Conservation (phyloP, 2,113 vertebrate species). For the Lathamus discolor region DNA sequence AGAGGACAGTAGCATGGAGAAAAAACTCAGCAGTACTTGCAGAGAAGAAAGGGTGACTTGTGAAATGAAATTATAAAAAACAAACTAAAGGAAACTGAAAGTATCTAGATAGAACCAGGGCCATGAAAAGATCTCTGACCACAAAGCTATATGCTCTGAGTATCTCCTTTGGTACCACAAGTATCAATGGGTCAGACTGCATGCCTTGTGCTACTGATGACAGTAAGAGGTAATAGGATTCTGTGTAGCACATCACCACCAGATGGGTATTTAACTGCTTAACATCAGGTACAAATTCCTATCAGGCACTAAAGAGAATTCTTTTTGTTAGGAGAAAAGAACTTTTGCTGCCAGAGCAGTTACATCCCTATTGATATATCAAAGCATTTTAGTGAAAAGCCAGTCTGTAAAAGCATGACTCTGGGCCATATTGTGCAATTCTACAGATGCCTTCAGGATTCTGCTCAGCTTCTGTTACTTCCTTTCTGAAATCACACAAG, state of each 20-base stretch:
- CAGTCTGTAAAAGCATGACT: not conserved
- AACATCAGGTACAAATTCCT: not conserved
- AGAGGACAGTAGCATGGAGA: not conserved
- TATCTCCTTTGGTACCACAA: not conserved
- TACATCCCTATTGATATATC: not conserved
- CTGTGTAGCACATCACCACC: not conserved
- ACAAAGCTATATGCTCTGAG: not conserved
- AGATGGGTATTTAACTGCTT: not conserved
- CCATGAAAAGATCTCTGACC: not conserved
- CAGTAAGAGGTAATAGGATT: not conserved
- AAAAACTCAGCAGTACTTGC: not conserved
- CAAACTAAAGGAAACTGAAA: not conserved
- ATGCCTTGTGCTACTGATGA: not conserved
- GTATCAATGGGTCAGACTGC: not conserved
- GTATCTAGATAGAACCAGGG: not conserved
- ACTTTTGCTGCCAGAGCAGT: not conserved
- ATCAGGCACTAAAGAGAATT: not conserved
- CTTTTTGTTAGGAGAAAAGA: not conserved
- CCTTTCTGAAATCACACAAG: not conserved
- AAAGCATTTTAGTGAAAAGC: not conserved
- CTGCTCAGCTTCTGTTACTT: not conserved
- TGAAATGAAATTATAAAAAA: not conserved
- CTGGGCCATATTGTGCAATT: not conserved
- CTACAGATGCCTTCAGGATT: not conserved
- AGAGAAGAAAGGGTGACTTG: not conserved